phyloP scores from a whole-genome alignment of 2,888 invertebrate genomes.

The Pristionchus mayeri region DNA sequence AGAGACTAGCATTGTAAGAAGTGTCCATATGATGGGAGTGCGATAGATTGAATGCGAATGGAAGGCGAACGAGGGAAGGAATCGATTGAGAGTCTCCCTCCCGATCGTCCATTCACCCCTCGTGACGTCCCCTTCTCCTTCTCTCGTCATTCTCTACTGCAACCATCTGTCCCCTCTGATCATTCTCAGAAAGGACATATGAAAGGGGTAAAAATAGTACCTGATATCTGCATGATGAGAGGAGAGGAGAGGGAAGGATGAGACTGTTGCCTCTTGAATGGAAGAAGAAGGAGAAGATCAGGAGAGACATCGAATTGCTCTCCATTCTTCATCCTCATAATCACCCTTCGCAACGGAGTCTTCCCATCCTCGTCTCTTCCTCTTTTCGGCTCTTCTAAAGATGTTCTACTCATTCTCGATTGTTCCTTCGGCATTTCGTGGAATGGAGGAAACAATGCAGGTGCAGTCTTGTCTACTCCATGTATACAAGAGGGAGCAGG shows the following conservation, averaged over 20 bases:
- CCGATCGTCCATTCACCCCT: neutral
- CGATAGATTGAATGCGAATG: neutral
- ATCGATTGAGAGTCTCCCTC: neutral
- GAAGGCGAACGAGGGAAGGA: neutral
- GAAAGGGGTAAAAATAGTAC: neutral
- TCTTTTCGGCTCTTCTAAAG: no score
- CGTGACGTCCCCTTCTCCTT: neutral
- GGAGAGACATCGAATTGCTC: neutral
- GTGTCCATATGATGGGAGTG: neutral
- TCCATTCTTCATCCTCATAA: neutral
- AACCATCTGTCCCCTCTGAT: constrained; percentile 5
- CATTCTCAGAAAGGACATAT: neutral
- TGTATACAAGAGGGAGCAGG: no score
- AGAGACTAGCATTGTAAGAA: neutral
- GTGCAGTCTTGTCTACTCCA: no score
- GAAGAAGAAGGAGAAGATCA: neutral
- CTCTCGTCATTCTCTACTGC: constrained; percentile 21
- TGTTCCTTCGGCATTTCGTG: no score
- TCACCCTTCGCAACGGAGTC: neutral
- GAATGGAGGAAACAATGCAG: no score
- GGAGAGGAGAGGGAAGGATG: neutral
- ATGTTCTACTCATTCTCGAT: no score
- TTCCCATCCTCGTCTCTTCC: neutral
- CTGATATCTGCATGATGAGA: neutral
- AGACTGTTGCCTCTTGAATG: neutral